phyloP scores from a whole-genome alignment of 2,888 invertebrate species.

The Creontiades dilutus region DNA sequence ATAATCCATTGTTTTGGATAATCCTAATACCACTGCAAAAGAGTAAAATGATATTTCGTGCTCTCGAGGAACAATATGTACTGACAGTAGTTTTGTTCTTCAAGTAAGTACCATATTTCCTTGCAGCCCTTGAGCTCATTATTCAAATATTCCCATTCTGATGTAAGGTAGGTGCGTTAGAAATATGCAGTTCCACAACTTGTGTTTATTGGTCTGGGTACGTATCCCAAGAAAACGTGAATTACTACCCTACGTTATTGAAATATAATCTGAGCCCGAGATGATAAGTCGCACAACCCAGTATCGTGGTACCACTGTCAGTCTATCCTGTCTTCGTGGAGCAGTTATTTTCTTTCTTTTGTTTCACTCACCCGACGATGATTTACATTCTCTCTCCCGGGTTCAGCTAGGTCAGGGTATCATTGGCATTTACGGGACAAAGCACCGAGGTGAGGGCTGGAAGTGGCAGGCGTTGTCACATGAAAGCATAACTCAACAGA shows the following conservation, averaged over 20 bases:
- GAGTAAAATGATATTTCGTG: too few species aligned
- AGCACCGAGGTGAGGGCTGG: conserved; percentile 14
- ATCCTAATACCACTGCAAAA: too few species aligned
- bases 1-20: too few species aligned
- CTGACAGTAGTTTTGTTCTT: too few species aligned
- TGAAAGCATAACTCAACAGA: conserved; percentile 56
- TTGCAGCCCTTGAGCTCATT: background rate
- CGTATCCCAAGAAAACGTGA: background rate
- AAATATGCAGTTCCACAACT: background rate
- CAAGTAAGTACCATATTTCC: background rate
- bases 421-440: conserved; percentile 62
- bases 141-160: background rate
- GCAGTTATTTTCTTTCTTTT: conserved; percentile 39
- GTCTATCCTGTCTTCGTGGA: conserved; percentile 12
- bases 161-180: background rate
- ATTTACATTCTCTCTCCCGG: conserved; percentile 55
- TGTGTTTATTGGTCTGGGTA: background rate
- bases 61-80: too few species aligned
- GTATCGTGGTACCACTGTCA: conserved; percentile 16
- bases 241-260: background rate
- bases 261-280: conserved; percentile 2
- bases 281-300: background rate
- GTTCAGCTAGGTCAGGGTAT: conserved; percentile 57
- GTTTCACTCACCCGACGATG: background rate
- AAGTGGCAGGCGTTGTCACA: conserved; percentile 54